These are phyloP conservation scores for Lasioglossum marginatum DNA, from an alignment of 2,888 invertebrate genomes.

Conservation along the genomic window DNA sequence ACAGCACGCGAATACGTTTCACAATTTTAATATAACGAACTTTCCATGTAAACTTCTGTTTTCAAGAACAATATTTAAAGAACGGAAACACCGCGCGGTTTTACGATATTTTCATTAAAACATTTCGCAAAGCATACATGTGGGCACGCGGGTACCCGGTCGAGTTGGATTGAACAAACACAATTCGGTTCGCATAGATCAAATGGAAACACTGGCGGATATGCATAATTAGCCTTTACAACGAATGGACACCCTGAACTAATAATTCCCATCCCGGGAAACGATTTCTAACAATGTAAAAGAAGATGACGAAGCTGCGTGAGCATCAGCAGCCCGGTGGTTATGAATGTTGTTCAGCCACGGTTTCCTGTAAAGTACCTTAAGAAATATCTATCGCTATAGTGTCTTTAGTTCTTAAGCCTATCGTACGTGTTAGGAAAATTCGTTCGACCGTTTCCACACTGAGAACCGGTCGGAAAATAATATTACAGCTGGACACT, in stretches of 20 bases:
- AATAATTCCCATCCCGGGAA: not conserved
- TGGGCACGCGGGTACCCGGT: not conserved
- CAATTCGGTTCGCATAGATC: not conserved
- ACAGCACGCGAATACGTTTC: not conserved
- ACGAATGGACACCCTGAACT: not conserved
- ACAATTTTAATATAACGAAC: not conserved
- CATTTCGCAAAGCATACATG: not conserved
- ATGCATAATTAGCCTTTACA: not conserved
- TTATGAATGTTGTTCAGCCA: not conserved
- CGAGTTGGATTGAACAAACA: not conserved
- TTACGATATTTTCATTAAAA: not conserved
- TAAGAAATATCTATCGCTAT: not conserved
- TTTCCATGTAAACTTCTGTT: not conserved
- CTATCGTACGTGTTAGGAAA: conserved; percentile 4
- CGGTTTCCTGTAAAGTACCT: conserved; percentile 1
- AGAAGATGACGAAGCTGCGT: not conserved
- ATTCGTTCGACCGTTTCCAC: not conserved
- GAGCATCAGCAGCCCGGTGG: not conserved
- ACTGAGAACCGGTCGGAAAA: not conserved
- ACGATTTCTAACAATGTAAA: not conserved
- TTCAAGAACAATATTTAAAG: not conserved
- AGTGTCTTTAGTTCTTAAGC: not conserved
- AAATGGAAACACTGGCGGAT: not conserved
- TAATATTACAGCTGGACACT: not conserved
- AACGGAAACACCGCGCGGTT: not conserved